Base-by-base conservation (phyloP, 92 coral and sea anemone species). In the Metridium senile region DNA sequence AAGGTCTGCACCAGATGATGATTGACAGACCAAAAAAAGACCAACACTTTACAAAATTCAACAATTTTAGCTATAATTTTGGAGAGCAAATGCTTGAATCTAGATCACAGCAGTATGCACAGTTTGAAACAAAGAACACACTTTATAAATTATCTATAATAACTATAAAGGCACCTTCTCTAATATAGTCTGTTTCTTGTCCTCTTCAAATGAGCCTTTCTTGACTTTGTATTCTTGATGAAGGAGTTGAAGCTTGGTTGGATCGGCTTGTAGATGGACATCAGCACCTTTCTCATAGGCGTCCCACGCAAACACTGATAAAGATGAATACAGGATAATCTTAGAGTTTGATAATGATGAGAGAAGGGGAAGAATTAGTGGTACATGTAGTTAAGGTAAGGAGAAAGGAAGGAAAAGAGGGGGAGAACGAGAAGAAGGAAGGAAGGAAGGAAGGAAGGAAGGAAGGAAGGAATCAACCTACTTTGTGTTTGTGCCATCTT, bases 301-400 rank as follows among this genome's bases (percentile, higher is more conserved):
- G 74, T 96, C 95, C 99, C 99, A 96, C 7, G 99, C 97, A 89
- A 96, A 96, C 77, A 96, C 99, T 95, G 72, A n/a, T n/a, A n/a
- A n/a, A n/a, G n/a, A n/a, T n/a, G n/a, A n/a, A n/a, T n/a, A n/a
- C n/a, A n/a, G n/a, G n/a, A n/a, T n/a, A n/a, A n/a, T n/a, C n/a
- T n/a, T n/a, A n/a, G n/a, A n/a, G n/a, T n/a, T n/a, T n/a, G n/a
- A n/a, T n/a, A n/a, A n/a, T n/a, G n/a, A n/a, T n/a, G n/a, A n/a
- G n/a, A n/a, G n/a, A n/a, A n/a, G n/a, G n/a, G n/a, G n/a, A n/a
- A n/a, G n/a, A n/a, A n/a, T n/a, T n/a, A n/a, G n/a, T n/a, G n/a
- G n/a, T n/a, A n/a, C n/a, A n/a, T n/a, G n/a, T n/a, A n/a, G n/a
- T n/a, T n/a, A n/a, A n/a, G n/a, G n/a, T n/a, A n/a, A n/a, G n/a